phyloP scores from a whole-genome alignment of 2,888 invertebrate genomes.

The Leptarthrus brevirostris region DNA sequence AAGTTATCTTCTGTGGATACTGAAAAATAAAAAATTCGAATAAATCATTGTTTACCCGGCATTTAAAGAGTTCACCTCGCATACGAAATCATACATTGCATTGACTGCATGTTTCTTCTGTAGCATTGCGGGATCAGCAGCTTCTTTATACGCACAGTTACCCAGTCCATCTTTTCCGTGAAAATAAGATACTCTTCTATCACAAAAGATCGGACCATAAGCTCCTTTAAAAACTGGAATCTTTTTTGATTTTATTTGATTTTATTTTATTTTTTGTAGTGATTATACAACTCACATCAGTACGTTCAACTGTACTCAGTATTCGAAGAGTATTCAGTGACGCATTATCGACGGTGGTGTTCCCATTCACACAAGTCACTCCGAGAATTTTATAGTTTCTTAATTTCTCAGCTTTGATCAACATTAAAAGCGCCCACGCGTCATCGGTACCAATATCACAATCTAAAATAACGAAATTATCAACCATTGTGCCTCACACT shows the following conservation, averaged over 20 bases:
- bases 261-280: conserved; percentile 10
- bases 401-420: conserved; percentile 69
- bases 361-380: conserved; percentile 81
- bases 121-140: conserved; percentile 67
- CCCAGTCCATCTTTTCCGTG: conserved; percentile 81
- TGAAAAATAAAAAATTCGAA: conserved; percentile 53
- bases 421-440: conserved; percentile 72
- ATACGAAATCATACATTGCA: conserved; percentile 72
- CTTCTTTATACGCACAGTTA: conserved; percentile 69
- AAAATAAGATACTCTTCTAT: conserved; percentile 63
- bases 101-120: conserved; percentile 71
- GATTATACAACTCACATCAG: conserved; percentile 71
- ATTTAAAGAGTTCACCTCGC: conserved; percentile 70
- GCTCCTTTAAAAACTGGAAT: conserved; percentile 79
- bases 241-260: conserved; percentile 63
- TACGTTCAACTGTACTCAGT: conserved; percentile 70
- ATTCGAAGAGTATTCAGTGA: conserved; percentile 77
- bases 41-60: too few species aligned
- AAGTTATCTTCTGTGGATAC: conserved; percentile 70
- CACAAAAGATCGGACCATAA: conserved; percentile 66
- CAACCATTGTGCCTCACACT: neutral
- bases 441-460: conserved; percentile 76
- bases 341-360: conserved; percentile 77
- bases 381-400: conserved; percentile 69
- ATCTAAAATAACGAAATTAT: conserved; percentile 69